Percentiles rank a stretch among this genome's conserved stretches.
Evolutionary conservation across 2,888 invertebrate genomes (phyloP).

Genomic region (Aromia moschata): DNA sequence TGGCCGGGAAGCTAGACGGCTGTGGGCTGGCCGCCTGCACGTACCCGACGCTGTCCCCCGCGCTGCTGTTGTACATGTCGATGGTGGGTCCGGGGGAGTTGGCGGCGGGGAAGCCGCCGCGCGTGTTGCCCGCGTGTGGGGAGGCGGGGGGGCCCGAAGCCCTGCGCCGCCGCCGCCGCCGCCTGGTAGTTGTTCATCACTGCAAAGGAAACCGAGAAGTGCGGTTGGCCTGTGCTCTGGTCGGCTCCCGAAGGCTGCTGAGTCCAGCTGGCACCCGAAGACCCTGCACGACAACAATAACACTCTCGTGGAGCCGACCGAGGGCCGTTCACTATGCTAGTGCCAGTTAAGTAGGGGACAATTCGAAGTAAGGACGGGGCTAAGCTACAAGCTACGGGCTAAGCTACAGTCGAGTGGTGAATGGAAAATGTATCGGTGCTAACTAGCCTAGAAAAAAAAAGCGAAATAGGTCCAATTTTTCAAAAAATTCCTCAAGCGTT

Average conservation of each 20-base stretch:
- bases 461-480: too few relatives aligned
- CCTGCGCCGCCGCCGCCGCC: constrained; percentile 79
- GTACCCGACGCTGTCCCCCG: constrained; percentile 86
- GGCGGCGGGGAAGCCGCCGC: constrained; percentile 73
- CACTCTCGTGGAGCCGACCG: constrained; percentile 58
- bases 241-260: constrained; percentile 55
- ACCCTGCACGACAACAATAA: constrained; percentile 49
- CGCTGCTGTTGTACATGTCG: constrained; percentile 92
- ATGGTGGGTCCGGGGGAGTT: constrained; percentile 88
- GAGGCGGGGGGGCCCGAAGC: constrained; percentile 85
- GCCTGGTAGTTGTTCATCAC: constrained; percentile 97
- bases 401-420: neutral
- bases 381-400: constrained; percentile 17
- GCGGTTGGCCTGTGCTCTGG: constrained; percentile 54
- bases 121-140: constrained; percentile 72
- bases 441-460: too few relatives aligned
- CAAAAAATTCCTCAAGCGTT: too few relatives aligned
- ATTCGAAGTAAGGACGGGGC: neutral
- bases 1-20: constrained; percentile 93
- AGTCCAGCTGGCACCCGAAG: constrained; percentile 52
- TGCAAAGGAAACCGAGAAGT: constrained; percentile 67
- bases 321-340: constrained; percentile 30
- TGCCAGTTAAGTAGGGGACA: neutral
- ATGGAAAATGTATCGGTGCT: constrained; percentile 2
- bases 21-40: constrained; percentile 98